These are phyloP conservation scores for Mandrillus leucophaeus DNA, from an alignment of 2,113 vertebrate species.

Conservation along the genomic window DNA sequence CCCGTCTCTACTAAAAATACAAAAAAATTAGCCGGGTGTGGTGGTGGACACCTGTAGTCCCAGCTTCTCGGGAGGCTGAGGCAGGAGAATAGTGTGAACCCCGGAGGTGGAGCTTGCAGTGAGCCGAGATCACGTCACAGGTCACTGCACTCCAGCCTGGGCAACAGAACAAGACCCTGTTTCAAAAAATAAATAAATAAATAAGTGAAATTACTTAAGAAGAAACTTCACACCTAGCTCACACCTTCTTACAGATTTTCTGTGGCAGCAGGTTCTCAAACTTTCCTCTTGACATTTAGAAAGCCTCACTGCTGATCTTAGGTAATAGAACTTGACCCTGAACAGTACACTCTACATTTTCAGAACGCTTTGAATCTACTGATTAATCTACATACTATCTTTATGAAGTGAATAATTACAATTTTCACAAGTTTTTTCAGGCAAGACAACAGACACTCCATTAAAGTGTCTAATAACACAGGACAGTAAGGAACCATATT, in stretches of 20 bases:
- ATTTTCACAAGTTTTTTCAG: constrained; percentile 17
- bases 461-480: background rate
- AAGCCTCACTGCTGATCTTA: background rate
- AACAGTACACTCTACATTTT: constrained; percentile 24
- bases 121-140: too few species aligned
- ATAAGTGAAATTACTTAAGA: background rate
- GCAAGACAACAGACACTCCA: background rate
- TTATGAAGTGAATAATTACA: constrained; percentile 41
- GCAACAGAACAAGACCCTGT: too few species aligned
- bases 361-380: background rate
- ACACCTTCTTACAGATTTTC: background rate
- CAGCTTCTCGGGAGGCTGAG: too few species aligned
- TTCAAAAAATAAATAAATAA: too few species aligned
- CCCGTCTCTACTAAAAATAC: too few species aligned
- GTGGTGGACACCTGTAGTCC: too few species aligned
- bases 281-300: constrained; percentile 39
- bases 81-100: too few species aligned
- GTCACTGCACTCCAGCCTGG: too few species aligned
- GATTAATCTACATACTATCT: constrained; percentile 40
- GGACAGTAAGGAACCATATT: background rate
- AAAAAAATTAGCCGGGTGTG: too few species aligned
- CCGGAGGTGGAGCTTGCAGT: too few species aligned
- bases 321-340: background rate
- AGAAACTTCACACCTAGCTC: constrained; percentile 29
- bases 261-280: background rate